phyloP scores from a whole-genome alignment of 2,888 invertebrate species.

The Hipparchia sbordonii region DNA sequence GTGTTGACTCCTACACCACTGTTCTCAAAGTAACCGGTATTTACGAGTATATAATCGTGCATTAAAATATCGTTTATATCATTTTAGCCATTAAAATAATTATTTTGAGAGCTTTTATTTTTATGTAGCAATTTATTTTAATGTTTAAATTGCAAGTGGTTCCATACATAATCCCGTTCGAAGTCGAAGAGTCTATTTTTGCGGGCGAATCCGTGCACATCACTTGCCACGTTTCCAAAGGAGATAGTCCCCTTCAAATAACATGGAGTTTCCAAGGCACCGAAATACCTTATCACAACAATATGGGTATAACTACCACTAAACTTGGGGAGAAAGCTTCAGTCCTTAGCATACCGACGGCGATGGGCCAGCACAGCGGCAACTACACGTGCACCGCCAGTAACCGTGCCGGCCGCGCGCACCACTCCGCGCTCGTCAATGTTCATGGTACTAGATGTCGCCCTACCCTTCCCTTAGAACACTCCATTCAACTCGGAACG shows the following conservation, averaged over 20 bases:
- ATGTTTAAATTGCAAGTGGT: constrained; percentile 64
- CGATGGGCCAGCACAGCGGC: constrained; percentile 84
- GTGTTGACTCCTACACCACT: constrained; percentile 75
- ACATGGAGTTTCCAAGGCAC: constrained; percentile 87
- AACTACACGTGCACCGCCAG: constrained; percentile 85
- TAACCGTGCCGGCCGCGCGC: constrained; percentile 82
- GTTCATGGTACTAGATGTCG: constrained; percentile 81
- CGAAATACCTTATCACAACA: constrained; percentile 81
- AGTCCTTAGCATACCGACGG: constrained; percentile 82
- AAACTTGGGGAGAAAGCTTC: constrained; percentile 82
- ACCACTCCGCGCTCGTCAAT: constrained; percentile 82
- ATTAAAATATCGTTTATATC: constrained; percentile 16
- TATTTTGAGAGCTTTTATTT: constrained; percentile 38
- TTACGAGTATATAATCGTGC: constrained; percentile 36
- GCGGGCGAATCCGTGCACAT: constrained; percentile 87
- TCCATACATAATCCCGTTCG: constrained; percentile 87
- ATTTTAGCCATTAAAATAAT: constrained; percentile 26
- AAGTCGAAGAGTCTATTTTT: constrained; percentile 86
- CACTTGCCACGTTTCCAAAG: constrained; percentile 86
- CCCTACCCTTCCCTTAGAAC: constrained; percentile 43
- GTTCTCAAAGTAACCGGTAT: constrained; percentile 80
- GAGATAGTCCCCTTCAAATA: constrained; percentile 88
- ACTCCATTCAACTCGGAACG: constrained; percentile 40
- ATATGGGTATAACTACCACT: constrained; percentile 78
- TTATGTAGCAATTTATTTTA: constrained; percentile 34